Evolutionary conservation across 2,888 invertebrate species (phyloP), one percentile per base, ranked within the genome.

Genomic region (Cephus pulcher): DNA sequence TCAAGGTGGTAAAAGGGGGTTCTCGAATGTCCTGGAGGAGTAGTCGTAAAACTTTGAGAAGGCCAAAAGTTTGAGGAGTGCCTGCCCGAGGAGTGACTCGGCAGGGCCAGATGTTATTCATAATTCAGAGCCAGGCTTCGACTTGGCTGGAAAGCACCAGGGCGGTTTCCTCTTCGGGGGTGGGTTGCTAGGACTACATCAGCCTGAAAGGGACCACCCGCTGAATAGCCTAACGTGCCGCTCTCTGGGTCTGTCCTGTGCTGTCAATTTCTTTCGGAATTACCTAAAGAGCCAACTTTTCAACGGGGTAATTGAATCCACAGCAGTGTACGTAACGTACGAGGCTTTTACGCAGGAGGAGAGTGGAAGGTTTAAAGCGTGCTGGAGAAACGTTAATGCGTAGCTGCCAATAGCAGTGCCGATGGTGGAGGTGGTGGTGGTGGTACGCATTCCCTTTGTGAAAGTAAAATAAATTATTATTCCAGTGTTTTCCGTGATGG

Each of bases 401-500:
- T 82, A 84, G 82, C 86, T 85, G 85, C 81, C 83, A 83, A 40
- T 32, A 76, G 71, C 85, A 85, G 82, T 74, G n/a, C 23, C 56
- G 40, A 23, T 23, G 23, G 2, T 6, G 56, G 2, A 56, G 56
- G 56, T 23, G 56, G 6, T 15, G 15, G 40, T 15, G 56, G 56
- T 23, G 56, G 56, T 77, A 69, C 78, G 73, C 76, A 77, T 79
- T 80, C 78, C 79, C 81, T 80, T 79, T 74, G 56, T 56, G 80
- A 79, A 80, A 82, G 81, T 78, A 83, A 84, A 86, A 85, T 84
- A 86, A 85, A 85, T 87, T 82, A 86, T 87, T 85, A 84, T 87
- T 84, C 81, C 84, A 79, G 73, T 75, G 82, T 81, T 77, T 77
- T 80, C 78, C 32, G 74, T 15, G 56, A 56, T 56, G 56, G 9